A percentile compares a stretch with the other conserved stretches of the same genome.
phyloP scores from a whole-genome alignment of 1,140 invertebrate genomes.

The Trichonephila clavipes region DNA sequence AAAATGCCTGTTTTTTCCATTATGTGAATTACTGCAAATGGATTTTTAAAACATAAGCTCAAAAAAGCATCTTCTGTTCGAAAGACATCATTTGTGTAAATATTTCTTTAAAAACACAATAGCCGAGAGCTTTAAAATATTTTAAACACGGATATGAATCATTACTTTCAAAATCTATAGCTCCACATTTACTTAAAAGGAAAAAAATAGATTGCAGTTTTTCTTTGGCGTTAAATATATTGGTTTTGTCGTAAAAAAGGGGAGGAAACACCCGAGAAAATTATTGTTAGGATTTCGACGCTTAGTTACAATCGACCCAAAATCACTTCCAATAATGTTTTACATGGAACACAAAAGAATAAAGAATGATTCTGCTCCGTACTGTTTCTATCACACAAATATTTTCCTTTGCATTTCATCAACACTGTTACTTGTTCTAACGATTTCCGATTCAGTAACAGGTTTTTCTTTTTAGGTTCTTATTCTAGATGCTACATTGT shows the following conservation, averaged over 20 bases:
- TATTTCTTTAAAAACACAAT: not conserved
- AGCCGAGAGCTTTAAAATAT: not conserved
- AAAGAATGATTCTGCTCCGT: conserved; percentile 32
- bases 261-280: conserved; percentile 6
- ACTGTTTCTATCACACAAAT: conserved; percentile 22
- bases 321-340: conserved; percentile 57
- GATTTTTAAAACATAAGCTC: not conserved
- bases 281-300: conserved; percentile 59
- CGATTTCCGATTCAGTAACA: conserved; percentile 54
- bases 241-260: conserved; percentile 25
- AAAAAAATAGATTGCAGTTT: not conserved
- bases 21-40: not conserved
- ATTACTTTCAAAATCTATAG: conserved; percentile 16
- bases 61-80: not conserved
- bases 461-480: conserved; percentile 19
- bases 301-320: conserved; percentile 67
- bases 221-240: conserved; percentile 40
- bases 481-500: conserved; percentile 41
- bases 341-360: conserved; percentile 27
- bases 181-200: not conserved
- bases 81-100: not conserved
- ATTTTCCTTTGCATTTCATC: conserved; percentile 50
- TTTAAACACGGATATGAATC: conserved; percentile 21
- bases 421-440: conserved; percentile 41
- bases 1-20: no score